Evolutionary conservation across 1,140 invertebrate genomes (phyloP).

Genomic region (Dendroctonus ponderosae): DNA sequence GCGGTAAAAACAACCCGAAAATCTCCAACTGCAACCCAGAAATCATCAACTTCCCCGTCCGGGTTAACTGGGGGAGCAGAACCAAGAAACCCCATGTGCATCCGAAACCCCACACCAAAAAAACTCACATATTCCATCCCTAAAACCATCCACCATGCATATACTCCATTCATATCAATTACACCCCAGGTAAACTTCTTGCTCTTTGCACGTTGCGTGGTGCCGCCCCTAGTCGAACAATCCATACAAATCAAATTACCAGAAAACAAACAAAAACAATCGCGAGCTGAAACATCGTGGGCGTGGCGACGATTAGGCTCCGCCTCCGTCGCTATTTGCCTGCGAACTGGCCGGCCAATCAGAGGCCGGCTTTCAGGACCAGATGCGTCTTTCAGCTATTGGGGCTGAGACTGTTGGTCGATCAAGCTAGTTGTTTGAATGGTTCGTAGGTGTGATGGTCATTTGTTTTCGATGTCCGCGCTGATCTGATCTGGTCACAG

Average conservation of each 20-base stretch:
- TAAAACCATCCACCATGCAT: no score
- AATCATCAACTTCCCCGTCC: no score
- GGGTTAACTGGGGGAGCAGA: no score
- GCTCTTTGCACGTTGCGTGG: conserved; percentile 1
- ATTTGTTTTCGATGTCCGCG: conserved; percentile 1
- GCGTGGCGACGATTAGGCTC: background rate
- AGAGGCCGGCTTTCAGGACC: background rate
- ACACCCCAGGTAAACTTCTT: background rate
- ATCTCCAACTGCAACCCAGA: no score
- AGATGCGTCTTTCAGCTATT: conserved; percentile 15
- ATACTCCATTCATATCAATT: no score
- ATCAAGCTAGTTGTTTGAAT: conserved; percentile 22
- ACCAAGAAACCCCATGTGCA: no score
- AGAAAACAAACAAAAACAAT: conserved; percentile 34
- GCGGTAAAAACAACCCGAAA: no score
- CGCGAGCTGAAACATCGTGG: conserved; percentile 14
- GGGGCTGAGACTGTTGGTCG: conserved; percentile 14
- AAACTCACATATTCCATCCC: no score
- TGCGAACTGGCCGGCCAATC: conserved; percentile 14
- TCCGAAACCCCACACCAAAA: no score
- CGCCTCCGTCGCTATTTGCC: conserved; percentile 3
- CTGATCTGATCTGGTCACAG: background rate
- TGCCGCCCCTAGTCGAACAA: conserved; percentile 12
- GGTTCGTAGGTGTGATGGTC: conserved; percentile 9
- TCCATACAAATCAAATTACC: conserved; percentile 33